Conservation (phyloP, 2,888 invertebrate species). For the Eilema sororculum region DNA sequence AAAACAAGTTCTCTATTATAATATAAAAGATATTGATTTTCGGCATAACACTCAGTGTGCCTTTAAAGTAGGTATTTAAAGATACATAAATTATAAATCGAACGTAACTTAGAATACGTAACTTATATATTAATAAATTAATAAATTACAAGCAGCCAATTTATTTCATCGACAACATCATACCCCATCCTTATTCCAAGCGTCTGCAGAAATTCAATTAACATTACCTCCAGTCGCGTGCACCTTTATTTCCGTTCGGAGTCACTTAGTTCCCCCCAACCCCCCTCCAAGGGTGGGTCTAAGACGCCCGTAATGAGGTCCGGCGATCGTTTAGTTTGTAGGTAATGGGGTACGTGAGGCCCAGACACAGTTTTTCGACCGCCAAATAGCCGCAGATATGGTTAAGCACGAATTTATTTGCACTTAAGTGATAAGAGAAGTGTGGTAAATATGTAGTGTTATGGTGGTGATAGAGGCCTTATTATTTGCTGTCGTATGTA, state of each 20-base stretch:
- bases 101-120: too few species aligned
- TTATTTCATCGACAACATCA: conserved; percentile 33
- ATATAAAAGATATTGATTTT: too few species aligned
- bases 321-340: conserved; percentile 85
- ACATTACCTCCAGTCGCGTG: conserved; percentile 88
- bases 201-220: conserved; percentile 88
- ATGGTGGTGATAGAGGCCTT: conserved; percentile 8
- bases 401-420: conserved; percentile 43
- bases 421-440: conserved; percentile 38
- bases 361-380: conserved; percentile 57
- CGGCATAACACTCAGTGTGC: too few species aligned
- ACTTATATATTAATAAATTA: not conserved
- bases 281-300: conserved; percentile 47
- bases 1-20: too few species aligned
- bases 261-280: conserved; percentile 76
- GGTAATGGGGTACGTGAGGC: conserved; percentile 83
- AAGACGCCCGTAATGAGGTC: conserved; percentile 85
- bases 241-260: conserved; percentile 88
- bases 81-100: too few species aligned
- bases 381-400: conserved; percentile 49
- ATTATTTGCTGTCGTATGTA: conserved; percentile 12
- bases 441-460: conserved; percentile 19
- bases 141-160: not conserved
- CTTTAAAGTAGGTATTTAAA: too few species aligned
- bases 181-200: conserved; percentile 63